A percentile compares a stretch with the other conserved stretches of the same genome.
These are phyloP conservation scores for Scolopax bukidnonensis DNA, from an alignment of 2,797 vertebrate genomes.

Conservation along the genomic window DNA sequence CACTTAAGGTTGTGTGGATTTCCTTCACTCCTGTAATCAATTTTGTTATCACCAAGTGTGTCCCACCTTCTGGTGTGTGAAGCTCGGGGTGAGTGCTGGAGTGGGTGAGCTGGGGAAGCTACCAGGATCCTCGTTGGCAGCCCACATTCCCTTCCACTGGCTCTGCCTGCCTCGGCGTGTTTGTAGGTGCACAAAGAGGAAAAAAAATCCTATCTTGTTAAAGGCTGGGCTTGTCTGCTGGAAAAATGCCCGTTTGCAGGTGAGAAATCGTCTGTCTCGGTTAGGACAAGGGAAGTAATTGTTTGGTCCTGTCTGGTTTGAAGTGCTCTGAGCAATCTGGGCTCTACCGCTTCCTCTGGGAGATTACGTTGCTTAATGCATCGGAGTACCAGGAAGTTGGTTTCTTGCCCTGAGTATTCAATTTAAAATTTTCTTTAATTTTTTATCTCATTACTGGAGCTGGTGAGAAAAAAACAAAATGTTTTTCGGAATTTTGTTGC, in stretches of 20 bases:
- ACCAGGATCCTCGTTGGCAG: neutral
- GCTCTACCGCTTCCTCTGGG: slow-evolving; percentile 16
- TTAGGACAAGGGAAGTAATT: slow-evolving; percentile 58
- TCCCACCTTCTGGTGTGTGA: neutral
- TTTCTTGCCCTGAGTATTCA: slow-evolving; percentile 32
- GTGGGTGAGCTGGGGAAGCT: neutral
- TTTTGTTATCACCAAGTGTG: neutral
- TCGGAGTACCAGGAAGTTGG: slow-evolving; percentile 23
- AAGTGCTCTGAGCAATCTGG: slow-evolving; percentile 27
- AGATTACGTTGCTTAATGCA: slow-evolving; percentile 23
- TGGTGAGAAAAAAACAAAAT: neutral
- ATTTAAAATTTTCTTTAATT: slow-evolving; percentile 12
- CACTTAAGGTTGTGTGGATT: neutral
- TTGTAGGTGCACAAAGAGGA: neutral
- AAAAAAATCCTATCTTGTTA: neutral
- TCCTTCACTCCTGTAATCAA: neutral
- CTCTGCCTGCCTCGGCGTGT: neutral
- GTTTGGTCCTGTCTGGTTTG: slow-evolving; percentile 54
- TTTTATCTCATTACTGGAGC: slow-evolving; percentile 1
- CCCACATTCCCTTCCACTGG: neutral
- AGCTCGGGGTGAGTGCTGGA: neutral
- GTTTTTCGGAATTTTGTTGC: neutral
- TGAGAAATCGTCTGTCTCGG: slow-evolving; percentile 60
- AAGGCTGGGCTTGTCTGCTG: slow-evolving; percentile 49
- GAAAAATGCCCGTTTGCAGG: slow-evolving; percentile 44